Evolutionary conservation across 2,888 invertebrate genomes (phyloP), one percentile per base, ranked within the genome.

Genomic region (Eurois occulta): DNA sequence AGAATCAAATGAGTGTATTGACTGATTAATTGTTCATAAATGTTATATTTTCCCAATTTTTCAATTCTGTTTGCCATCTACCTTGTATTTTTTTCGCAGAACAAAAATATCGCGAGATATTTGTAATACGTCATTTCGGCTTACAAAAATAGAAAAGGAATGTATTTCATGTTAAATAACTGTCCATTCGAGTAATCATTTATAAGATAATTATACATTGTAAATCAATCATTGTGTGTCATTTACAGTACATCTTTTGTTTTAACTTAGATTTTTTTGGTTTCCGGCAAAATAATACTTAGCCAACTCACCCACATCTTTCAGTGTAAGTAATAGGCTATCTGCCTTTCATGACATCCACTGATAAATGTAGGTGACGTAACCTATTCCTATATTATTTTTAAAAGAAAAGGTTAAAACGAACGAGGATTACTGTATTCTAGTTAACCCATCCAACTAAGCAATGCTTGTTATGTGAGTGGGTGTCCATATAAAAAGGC

Each of bases 121-220:
- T 70, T 69, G 11, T 35, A 41, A 43, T 43, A 74, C n/a, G 10
- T 35, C 32, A 21, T 74, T 74, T 38, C 10, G 7, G 35, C 16
- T 28, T 4, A 46, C 35, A 72, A 58, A 71, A 72, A 74, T 46
- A 72, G 35, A 43, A 58, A 10, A 21, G n/a, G 43, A 74, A 74
- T 55, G 48, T 68, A 60, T 41, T 73, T 52, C 10, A 18, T 32
- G 41, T 28, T 5, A 38, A 41, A 41, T 32, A 32, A 24, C 21
- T 48, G 35, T 21, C 18, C 41, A 16, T 41, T 68, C 4, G 16
- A 68, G 7, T 41, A 41, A 24, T 32, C 43, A 4, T 18, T 7
- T 55, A 24, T 55, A 24, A 32, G 24, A 62, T 24, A n/a, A n/a
- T n/a, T n/a, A 24, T 16, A 46, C 16, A 55, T 28, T 28, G 16